Base-by-base conservation (phyloP, 2,888 invertebrate genomes). In the Pandemis heparana region DNA sequence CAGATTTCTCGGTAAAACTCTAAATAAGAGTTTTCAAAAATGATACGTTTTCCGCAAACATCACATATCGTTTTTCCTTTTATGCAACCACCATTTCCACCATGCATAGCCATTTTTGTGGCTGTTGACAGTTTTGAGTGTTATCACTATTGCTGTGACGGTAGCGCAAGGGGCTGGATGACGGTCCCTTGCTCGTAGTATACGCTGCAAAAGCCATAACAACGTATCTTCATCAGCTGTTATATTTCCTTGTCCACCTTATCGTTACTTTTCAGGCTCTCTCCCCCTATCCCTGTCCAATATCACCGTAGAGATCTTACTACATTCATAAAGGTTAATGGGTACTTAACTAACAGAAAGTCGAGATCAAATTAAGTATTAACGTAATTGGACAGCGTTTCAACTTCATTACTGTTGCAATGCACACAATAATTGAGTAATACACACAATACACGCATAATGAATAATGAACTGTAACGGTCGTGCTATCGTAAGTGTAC, bases 191-290 rank as follows among this genome's bases (percentile, higher is more conserved):
- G 74, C 79, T 78, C 77, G 75, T 69, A 81, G 83, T 82, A 83
- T 84, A 82, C 83, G 82, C 83, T 84, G 83, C 84, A 83, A 82
- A 84, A 81, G 83, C 83, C 85, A 89, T 90, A 89, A 88, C 84
- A 87, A 89, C 87, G 89, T 89, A 90, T 89, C 89, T 89, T 84
- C 88, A 88, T 89, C 83, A 85, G 80, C 82, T 81, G 82, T 86
- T 87, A 87, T 86, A 88, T 89, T 89, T 87, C 87, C 86, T 83
- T 81, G 83, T 85, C 82, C 85, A 82, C 85, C 79, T 85, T 89
- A 88, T 88, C 87, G 84, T 80, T 81, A 82, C 82, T 84, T 85
- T 87, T 85, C 87, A 86, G 85, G 69, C 80, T 74, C 67, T 78
- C 8, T 64, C 77, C 81, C 82, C 80, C 80, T 79, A 53, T 79